Evolutionary conservation across 1,140 invertebrate species (phyloP).

Genomic region (Drosophila prosaltans): DNA sequence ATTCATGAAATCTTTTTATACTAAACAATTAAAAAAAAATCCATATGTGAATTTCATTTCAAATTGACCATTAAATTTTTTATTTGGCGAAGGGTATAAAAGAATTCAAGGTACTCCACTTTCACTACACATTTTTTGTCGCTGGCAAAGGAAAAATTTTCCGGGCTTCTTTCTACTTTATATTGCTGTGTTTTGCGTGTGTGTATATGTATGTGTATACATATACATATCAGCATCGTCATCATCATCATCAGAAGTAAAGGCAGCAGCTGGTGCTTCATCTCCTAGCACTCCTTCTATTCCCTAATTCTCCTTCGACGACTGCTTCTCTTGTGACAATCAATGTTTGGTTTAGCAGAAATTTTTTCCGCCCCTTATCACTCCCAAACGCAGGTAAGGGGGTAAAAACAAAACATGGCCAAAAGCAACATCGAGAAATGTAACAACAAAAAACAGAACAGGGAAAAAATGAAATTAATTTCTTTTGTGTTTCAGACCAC

Average conservation of each 20-base stretch:
- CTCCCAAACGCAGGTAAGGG: slow-evolving; percentile 32
- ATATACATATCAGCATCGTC: slow-evolving; percentile 16
- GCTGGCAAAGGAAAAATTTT: slow-evolving; percentile 49
- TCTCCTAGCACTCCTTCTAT: slow-evolving; percentile 32
- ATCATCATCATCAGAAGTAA: slow-evolving; percentile 38
- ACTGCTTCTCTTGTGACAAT: slow-evolving; percentile 58
- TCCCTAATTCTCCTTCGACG: not conserved
- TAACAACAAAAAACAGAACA: slow-evolving; percentile 34
- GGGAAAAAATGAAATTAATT: slow-evolving; percentile 78
- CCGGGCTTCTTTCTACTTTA: slow-evolving; percentile 23
- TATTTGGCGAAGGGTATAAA: not conserved
- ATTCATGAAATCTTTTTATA: too few relatives aligned
- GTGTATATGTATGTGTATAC: not conserved
- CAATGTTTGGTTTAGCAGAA: slow-evolving; percentile 80
- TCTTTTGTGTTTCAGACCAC: slow-evolving; percentile 65
- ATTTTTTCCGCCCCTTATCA: slow-evolving; percentile 49
- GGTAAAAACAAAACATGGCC: slow-evolving; percentile 69
- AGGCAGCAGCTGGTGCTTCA: slow-evolving; percentile 27
- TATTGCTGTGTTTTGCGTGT: not conserved
- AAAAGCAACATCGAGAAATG: slow-evolving; percentile 53
- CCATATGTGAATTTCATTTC: too few relatives aligned
- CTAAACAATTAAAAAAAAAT: too few relatives aligned
- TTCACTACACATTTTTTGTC: slow-evolving; percentile 12
- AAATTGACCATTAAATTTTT: not conserved
- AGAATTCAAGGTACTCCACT: not conserved